These are phyloP conservation scores for Acrossocheilus wenchowensis DNA, from an alignment of 2,797 vertebrate genomes.

Conservation along the genomic window DNA sequence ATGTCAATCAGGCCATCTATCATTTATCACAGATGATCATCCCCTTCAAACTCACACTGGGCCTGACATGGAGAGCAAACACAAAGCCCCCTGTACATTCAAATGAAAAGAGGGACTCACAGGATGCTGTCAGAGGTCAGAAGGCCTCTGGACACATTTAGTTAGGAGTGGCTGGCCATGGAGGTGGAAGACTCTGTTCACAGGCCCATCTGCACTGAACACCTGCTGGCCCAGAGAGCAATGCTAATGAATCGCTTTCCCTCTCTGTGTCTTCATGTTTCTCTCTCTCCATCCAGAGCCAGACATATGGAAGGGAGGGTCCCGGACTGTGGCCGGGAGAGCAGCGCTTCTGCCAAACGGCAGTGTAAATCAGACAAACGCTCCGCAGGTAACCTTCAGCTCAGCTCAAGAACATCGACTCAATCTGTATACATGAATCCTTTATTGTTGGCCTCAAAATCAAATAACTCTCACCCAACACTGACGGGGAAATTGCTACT, in stretches of 20 bases:
- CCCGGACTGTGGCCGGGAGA: neutral
- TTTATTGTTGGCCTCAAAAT: constrained; percentile 71
- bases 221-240: constrained; percentile 64
- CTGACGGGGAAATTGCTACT: constrained; percentile 71
- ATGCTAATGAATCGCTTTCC: constrained; percentile 65
- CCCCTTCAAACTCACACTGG: neutral
- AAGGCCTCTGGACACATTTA: constrained; percentile 15
- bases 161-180: neutral
- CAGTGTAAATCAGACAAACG: constrained; percentile 65
- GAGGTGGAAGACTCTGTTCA: constrained; percentile 58
- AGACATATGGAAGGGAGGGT: constrained; percentile 29
- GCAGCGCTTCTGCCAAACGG: constrained; percentile 2
- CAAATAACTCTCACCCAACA: constrained; percentile 66
- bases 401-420: constrained; percentile 70
- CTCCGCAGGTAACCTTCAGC: constrained; percentile 69
- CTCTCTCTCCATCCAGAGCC: constrained; percentile 12
- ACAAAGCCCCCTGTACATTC: constrained; percentile 23
- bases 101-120: constrained; percentile 5
- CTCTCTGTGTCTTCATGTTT: constrained; percentile 1
- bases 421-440: constrained; percentile 70
- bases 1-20: neutral
- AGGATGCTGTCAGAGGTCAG: constrained; percentile 41
- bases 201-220: constrained; percentile 52
- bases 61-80: constrained; percentile 17
- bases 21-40: constrained; percentile 2